Percentiles rank a stretch among this genome's conserved stretches.
These are phyloP conservation scores for Riparia riparia DNA, from an alignment of 2,113 vertebrate species.

Conservation along the genomic window DNA sequence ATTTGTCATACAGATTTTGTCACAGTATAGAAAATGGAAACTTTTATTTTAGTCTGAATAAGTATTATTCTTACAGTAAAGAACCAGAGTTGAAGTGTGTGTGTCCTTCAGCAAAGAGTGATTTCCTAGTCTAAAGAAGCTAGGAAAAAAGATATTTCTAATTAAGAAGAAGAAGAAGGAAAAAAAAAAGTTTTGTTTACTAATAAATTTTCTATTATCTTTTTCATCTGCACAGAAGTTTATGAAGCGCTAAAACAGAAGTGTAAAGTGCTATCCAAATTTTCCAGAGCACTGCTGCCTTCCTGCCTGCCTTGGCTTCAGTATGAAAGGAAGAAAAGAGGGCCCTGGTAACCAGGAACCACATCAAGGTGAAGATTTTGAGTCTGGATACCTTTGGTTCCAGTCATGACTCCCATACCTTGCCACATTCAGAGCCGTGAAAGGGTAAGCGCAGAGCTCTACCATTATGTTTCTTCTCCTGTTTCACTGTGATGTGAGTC, in stretches of 20 bases:
- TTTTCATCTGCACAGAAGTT: neutral
- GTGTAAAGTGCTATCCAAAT: neutral
- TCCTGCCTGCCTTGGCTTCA: neutral
- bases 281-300: neutral
- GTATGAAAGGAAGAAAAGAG: neutral
- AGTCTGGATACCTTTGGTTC: neutral
- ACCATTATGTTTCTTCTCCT: neutral
- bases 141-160: neutral
- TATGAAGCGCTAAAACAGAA: neutral
- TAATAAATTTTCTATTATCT: neutral
- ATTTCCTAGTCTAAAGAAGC: neutral
- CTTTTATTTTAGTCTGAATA: neutral
- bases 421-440: neutral
- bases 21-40: neutral
- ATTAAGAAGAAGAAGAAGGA: neutral
- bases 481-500: neutral
- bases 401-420: neutral
- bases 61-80: neutral
- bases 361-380: neutral
- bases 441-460: neutral
- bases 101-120: neutral
- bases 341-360: neutral
- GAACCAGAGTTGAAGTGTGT: neutral
- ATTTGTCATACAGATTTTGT: neutral
- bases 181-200: neutral